Evolutionary conservation across 2,888 invertebrate genomes (phyloP).

Genomic region (Lobophora halterata): DNA sequence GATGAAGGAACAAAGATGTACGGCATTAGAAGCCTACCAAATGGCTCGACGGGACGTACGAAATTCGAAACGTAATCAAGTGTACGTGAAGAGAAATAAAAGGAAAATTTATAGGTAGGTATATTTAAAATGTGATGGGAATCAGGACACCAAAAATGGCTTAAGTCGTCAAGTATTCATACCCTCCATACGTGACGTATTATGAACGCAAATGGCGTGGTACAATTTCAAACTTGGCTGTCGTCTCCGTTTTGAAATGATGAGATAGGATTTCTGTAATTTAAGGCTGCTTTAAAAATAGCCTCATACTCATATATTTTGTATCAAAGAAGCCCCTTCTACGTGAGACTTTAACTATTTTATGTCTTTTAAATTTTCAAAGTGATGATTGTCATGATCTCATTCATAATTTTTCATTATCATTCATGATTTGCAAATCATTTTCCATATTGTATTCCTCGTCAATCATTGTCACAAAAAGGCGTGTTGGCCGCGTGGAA

Average conservation of each 20-base stretch:
- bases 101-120: conserved; percentile 22
- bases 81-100: conserved; percentile 26
- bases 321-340: too few species aligned
- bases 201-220: conserved; percentile 25
- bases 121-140: conserved; percentile 14
- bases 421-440: too few species aligned
- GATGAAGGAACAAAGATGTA: conserved; percentile 24
- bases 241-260: conserved; percentile 15
- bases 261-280: conserved; percentile 8
- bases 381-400: too few species aligned
- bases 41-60: conserved; percentile 25
- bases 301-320: too few species aligned
- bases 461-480: too few species aligned
- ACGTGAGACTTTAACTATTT: too few species aligned
- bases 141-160: conserved; percentile 22
- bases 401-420: too few species aligned
- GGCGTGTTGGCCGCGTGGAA: too few species aligned
- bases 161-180: conserved; percentile 25
- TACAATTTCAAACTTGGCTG: conserved; percentile 1
- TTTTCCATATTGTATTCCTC: too few species aligned
- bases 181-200: conserved; percentile 26
- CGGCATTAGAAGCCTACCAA: conserved; percentile 23
- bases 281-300: too few species aligned
- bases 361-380: too few species aligned
- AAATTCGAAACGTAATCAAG: conserved; percentile 29